phyloP scores from a whole-genome alignment of 2,888 invertebrate species.

The Suillia variegata region DNA sequence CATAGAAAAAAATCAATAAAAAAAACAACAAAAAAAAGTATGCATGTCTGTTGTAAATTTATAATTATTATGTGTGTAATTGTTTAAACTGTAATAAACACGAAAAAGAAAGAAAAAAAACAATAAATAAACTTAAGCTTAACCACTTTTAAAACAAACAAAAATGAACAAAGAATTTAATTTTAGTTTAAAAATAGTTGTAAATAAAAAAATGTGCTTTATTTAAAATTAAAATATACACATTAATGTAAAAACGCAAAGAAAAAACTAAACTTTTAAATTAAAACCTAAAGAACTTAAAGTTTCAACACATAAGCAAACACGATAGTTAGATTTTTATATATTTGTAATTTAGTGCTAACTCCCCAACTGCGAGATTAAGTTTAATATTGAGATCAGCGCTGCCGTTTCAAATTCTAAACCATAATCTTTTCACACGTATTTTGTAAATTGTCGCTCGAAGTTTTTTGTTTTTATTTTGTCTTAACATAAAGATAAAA shows the following conservation, averaged over 20 bases:
- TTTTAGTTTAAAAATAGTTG: not conserved
- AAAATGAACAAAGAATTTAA: constrained; percentile 12
- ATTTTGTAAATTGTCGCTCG: too few relatives aligned
- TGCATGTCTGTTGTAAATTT: too few relatives aligned
- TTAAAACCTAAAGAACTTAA: constrained; percentile 33
- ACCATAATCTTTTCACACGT: not conserved
- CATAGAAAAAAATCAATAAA: too few relatives aligned
- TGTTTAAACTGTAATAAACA: constrained; percentile 8
- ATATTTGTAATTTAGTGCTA: too few relatives aligned
- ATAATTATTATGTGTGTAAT: too few relatives aligned
- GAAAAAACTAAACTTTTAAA: constrained; percentile 23
- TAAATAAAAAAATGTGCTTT: constrained; percentile 31
- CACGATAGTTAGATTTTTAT: too few relatives aligned
- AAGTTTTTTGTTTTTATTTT: not conserved
- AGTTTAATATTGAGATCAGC: not conserved
- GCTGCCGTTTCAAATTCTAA: constrained; percentile 2
- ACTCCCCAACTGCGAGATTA: not conserved
- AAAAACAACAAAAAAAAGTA: too few relatives aligned
- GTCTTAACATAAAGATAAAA: too few relatives aligned
- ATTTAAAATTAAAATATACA: constrained; percentile 22
- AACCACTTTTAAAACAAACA: constrained; percentile 14
- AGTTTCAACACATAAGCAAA: too few relatives aligned
- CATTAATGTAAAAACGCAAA: constrained; percentile 13
- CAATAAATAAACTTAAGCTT: constrained; percentile 23
- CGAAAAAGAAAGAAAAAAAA: constrained; percentile 17